Percentiles rank a stretch among this genome's conserved stretches.
Conservation (phyloP, 2,797 vertebrate genomes). For the Sebastes minor region DNA sequence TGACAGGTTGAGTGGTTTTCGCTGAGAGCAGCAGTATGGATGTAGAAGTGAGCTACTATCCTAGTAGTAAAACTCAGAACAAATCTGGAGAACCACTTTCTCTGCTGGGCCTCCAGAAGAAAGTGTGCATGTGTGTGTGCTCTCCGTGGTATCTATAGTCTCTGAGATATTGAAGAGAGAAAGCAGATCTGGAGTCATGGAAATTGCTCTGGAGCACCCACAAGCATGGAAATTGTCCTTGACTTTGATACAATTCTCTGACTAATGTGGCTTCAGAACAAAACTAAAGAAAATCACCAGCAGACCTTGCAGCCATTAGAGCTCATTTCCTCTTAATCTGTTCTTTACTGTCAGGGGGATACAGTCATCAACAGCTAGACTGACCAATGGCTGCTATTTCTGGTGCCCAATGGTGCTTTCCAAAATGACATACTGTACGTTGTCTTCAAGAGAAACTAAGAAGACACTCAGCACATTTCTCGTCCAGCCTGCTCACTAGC, state of each 20-base stretch:
- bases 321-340: background rate
- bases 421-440: background rate
- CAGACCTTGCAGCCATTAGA: constrained; percentile 3
- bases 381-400: background rate
- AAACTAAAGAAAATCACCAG: constrained; percentile 13
- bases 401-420: background rate
- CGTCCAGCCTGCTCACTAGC: background rate
- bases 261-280: constrained; percentile 8
- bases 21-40: background rate
- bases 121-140: background rate
- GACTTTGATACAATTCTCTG: background rate
- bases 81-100: constrained; percentile 19
- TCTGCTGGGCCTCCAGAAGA: background rate
- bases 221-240: constrained; percentile 9
- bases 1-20: constrained; percentile 13
- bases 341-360: background rate
- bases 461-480: background rate
- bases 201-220: background rate
- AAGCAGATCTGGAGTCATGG: background rate
- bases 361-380: background rate
- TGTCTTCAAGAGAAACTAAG: background rate
- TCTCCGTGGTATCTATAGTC: background rate
- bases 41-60: background rate
- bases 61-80: background rate
- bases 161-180: background rate